A percentile compares a stretch with the other conserved stretches of the same genome.
Conservation (phyloP, 2,888 invertebrate genomes). For the Tipula unca region DNA sequence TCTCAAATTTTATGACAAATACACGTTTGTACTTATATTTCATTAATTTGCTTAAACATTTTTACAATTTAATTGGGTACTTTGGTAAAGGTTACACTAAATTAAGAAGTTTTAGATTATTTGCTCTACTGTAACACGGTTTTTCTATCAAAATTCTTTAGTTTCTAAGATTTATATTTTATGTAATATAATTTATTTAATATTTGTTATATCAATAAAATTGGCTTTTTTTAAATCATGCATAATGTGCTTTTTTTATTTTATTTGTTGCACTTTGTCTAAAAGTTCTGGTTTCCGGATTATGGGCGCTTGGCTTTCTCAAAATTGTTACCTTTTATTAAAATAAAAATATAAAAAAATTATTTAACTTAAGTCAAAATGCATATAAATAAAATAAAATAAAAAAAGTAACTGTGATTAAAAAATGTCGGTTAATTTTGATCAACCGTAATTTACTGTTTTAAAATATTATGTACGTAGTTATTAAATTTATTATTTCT, state of each 20-base stretch:
- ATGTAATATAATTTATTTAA: background rate
- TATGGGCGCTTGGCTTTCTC: background rate
- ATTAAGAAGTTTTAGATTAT: background rate
- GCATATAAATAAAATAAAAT: conserved; percentile 8
- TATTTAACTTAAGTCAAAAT: background rate
- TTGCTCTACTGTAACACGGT: background rate
- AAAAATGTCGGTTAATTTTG: background rate
- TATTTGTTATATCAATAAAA: background rate
- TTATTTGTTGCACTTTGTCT: conserved; percentile 14
- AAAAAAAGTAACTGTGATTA: background rate
- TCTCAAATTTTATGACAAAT: conserved; percentile 36
- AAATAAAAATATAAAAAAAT: background rate
- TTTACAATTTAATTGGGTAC: conserved; percentile 21
- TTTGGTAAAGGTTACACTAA: conserved; percentile 16
- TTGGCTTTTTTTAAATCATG: background rate
- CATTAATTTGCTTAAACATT: conserved; percentile 29
- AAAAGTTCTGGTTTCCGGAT: background rate
- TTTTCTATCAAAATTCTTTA: background rate
- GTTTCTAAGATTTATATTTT: background rate
- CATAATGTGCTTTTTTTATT: background rate
- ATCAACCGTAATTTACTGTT: background rate
- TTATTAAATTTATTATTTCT: too few relatives aligned
- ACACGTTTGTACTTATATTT: conserved; percentile 37
- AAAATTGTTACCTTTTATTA: background rate
- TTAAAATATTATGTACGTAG: too few relatives aligned